phyloP scores from a whole-genome alignment of 2,113 vertebrate genomes.

The Dipodomys spectabilis region DNA sequence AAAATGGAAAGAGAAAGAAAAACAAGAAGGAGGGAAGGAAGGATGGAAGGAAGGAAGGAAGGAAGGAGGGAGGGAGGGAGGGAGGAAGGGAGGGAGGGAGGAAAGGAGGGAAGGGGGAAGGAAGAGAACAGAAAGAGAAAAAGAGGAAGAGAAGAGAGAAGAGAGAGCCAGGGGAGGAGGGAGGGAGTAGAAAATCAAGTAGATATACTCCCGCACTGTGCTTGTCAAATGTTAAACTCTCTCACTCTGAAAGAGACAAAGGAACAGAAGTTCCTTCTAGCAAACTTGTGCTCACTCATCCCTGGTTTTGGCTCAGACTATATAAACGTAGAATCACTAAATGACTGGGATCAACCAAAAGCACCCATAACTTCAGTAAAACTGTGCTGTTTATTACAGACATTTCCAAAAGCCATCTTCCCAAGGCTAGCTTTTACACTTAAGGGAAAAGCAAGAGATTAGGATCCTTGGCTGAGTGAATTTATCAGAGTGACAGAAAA shows the following conservation, averaged over 20 bases:
- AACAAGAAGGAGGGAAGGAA: too few species aligned
- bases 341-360: not conserved
- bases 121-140: not conserved
- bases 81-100: too few species aligned
- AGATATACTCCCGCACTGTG: not conserved
- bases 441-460: not conserved
- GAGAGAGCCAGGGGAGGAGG: not conserved
- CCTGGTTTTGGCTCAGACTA: not conserved
- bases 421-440: not conserved
- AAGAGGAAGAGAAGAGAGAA: too few species aligned
- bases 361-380: not conserved
- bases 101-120: not conserved
- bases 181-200: not conserved
- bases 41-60: too few species aligned
- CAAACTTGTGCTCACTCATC: not conserved
- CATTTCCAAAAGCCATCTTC: not conserved
- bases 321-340: not conserved
- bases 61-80: too few species aligned
- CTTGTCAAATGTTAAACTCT: not conserved
- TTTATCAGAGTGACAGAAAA: constrained; percentile 1
- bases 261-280: not conserved
- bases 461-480: not conserved
- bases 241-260: not conserved
- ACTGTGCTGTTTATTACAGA: not conserved
- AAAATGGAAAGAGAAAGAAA: too few species aligned